Base-by-base conservation (phyloP, 1,140 invertebrate genomes). In the Agrypnia vestita region DNA sequence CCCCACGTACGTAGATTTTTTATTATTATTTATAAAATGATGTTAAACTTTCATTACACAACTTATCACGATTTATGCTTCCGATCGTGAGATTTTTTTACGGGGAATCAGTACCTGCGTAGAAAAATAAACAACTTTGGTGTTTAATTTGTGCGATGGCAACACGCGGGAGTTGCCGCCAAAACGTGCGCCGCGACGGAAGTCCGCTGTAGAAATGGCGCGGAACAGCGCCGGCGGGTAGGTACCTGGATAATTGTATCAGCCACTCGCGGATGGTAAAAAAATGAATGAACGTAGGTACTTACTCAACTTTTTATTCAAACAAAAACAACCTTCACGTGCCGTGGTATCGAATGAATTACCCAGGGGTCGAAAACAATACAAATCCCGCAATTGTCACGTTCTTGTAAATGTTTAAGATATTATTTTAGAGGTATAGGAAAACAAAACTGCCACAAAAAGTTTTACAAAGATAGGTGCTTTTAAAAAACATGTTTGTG, bases 201-300 rank as follows among this genome's bases (percentile, higher is more conserved):
- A 78, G 77, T 82, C 78, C 81, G 81, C 56, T 78, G 76, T 77
- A 82, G 81, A 82, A 82, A 82, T 82, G 81, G 78, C 81, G 78
- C 81, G 77, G 71, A 53, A 53, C 46, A 44, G 19, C 59, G 56
- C 43, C 19, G 11, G 43, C 12, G 43, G 43, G 25, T 35, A n/a
- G 21, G 15, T 47, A 49, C 15, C 44, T 47, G 64, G 21, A 47
- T 69, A 69, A 69, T 69, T 69, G 64, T 69, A 69, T 69, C 64
- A 46, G 43, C 64, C 1, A 47, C 64, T 69, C 64, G 15, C 43
- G 15, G 64, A 69, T 69, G 46, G 44, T 69, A 46, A 69, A 69
- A 69, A 69, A 64, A 64, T 59, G 55, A 59, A 64, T 47, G 64
- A 21, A 47, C 43, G 44, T 15, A 15, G 49, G 8, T 69, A 69